These are phyloP conservation scores for Caenorhabditis sp. DNA, from an alignment of 2,888 invertebrate genomes.

Conservation along the genomic window DNA sequence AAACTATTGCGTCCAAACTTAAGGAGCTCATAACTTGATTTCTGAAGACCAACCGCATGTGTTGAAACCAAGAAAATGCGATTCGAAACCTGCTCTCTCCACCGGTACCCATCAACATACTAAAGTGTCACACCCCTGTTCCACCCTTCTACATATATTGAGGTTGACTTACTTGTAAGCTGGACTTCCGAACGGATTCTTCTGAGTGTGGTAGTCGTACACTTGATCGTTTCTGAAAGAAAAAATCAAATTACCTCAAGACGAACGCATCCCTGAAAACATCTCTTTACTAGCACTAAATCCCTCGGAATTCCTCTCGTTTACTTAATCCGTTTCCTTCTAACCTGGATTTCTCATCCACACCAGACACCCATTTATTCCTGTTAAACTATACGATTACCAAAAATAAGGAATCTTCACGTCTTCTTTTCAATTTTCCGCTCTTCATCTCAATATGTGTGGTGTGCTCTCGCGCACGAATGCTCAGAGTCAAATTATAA, in stretches of 20 bases:
- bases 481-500: constrained; percentile 63
- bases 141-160: no score
- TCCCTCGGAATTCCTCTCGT: constrained; percentile 38
- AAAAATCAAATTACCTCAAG: constrained; percentile 44
- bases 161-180: constrained; percentile 54
- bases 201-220: constrained; percentile 61
- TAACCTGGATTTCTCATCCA: constrained; percentile 1
- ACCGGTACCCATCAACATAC: no score
- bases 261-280: constrained; percentile 44
- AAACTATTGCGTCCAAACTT: no score
- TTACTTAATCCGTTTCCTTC: constrained; percentile 41
- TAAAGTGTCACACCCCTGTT: no score
- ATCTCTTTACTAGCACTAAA: constrained; percentile 13
- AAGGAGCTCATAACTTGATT: no score
- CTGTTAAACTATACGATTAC: not conserved
- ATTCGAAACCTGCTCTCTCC: no score
- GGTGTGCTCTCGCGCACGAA: constrained; percentile 56
- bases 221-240: constrained; percentile 60
- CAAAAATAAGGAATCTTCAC: constrained; percentile 25
- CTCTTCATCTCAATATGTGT: constrained; percentile 20
- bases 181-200: constrained; percentile 65
- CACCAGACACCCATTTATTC: constrained; percentile 18
- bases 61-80: no score
- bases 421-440: constrained; percentile 1
- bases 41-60: no score